Base-by-base conservation (phyloP, 1,140 invertebrate species). In the Cydia strobilella region DNA sequence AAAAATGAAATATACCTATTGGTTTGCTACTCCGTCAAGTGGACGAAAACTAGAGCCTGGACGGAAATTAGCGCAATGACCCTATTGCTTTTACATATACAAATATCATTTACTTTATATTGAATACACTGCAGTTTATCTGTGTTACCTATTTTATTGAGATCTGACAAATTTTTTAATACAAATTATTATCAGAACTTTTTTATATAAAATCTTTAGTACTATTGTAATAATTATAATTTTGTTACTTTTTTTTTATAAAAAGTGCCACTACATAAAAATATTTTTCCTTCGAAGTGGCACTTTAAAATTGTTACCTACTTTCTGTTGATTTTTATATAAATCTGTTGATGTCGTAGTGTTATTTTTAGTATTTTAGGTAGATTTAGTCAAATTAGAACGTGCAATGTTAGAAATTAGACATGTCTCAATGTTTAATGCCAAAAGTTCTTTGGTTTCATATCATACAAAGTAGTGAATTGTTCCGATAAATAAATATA, bases 401-500 rank as follows among this genome's bases (percentile, higher is more conserved):
- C 83, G 90, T 91, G 90, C 90, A 91, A 91, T 91, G 85, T 86
- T 90, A 89, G 89, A 82, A 77, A 78, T 77, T 91, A 90, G 82
- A 83, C 79, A 80, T 76, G 66, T 83, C 82, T 84, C 80, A 81
- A 86, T 84, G 78, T 86, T 84, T 84, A 84, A 89, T 89, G 86
- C 87, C 88, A 89, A 89, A 89, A 86, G 65, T 80, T 78, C 75
- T 86, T 90, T 89, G 84, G 90, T 87, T 89, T 85, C 80, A 82
- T 88, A 85, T 89, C 80, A 89, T 91, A 90, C 86, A 89, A 86
- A 91, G 84, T 91, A 91, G 88, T 87, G 85, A 91, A 91, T 90
- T 91, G 86, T 91, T 91, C 81, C 78, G 85, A 89, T 90, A 86
- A 89, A 87, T 88, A 78, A 86, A 87, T 79, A 83, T 74, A 75